A percentile compares a stretch with the other conserved stretches of the same genome.
Evolutionary conservation across 2,888 invertebrate genomes (phyloP).

Genomic region (Eristalinus aeneus): DNA sequence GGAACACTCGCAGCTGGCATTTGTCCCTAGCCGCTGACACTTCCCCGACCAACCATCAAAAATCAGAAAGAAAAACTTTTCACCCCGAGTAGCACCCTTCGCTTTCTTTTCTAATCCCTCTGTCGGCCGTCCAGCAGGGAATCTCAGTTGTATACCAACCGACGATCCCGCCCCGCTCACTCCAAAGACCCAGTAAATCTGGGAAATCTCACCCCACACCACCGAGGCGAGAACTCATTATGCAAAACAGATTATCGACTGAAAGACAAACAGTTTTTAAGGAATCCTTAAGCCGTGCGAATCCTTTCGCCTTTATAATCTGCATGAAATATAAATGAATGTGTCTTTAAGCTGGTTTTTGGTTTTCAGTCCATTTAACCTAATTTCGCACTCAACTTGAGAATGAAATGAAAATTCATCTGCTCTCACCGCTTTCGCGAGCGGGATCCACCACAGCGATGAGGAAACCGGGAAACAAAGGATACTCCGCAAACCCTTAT

Average conservation of each 20-base stretch:
- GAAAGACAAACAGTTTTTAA: slow-evolving; percentile 13
- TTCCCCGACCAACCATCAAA: not conserved
- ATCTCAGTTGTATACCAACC: not conserved
- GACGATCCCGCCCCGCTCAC: not conserved
- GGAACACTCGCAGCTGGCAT: not conserved
- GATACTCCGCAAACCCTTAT: slow-evolving; percentile 3
- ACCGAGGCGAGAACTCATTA: not conserved
- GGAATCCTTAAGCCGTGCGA: slow-evolving; percentile 17
- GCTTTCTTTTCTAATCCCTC: not conserved
- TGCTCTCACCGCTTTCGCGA: not conserved
- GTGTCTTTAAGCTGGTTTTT: slow-evolving; percentile 32
- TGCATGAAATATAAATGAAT: slow-evolving; percentile 31
- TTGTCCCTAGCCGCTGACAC: not conserved
- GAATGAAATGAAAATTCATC: not conserved
- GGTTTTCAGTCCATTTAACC: slow-evolving; percentile 40
- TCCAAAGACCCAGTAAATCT: no score
- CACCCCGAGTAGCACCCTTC: not conserved
- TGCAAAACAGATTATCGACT: slow-evolving; percentile 33
- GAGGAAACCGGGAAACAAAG: slow-evolving; percentile 1
- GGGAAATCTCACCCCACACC: not conserved
- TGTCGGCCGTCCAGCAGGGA: not conserved
- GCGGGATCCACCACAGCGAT: not conserved
- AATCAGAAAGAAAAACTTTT: not conserved
- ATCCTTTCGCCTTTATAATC: slow-evolving; percentile 33
- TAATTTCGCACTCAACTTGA: slow-evolving; percentile 45